Conservation (phyloP, 2,797 vertebrate species). For the Vireo griseus region DNA sequence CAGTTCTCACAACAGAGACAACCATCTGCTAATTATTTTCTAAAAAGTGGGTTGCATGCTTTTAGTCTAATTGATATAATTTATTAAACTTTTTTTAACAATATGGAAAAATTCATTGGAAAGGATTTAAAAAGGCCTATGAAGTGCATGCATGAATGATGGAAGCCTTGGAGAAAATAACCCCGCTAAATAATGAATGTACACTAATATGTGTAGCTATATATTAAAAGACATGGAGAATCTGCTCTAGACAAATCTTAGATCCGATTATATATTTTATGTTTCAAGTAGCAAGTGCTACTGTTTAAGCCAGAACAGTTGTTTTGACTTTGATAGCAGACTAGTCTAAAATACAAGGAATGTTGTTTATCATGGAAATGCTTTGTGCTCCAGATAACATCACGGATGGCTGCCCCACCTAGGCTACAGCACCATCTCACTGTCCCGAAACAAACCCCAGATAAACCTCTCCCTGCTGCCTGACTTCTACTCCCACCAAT, state of each 20-base stretch:
- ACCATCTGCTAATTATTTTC: background rate
- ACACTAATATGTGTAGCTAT: background rate
- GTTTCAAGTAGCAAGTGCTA: background rate
- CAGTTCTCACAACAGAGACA: background rate
- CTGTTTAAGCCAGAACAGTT: background rate
- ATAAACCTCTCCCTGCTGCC: background rate
- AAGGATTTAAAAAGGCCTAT: background rate
- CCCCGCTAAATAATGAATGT: background rate
- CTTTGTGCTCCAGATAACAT: background rate
- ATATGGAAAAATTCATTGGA: background rate
- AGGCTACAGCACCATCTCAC: background rate
- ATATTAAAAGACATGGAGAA: background rate
- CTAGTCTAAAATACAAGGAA: slow-evolving; percentile 63
- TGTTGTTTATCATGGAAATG: slow-evolving; percentile 38
- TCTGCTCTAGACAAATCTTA: background rate
- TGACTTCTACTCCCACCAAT: background rate
- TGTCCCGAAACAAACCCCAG: background rate
- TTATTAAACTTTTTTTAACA: background rate
- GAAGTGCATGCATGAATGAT: background rate
- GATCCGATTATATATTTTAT: background rate
- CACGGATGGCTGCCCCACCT: background rate
- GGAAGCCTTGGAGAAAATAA: background rate
- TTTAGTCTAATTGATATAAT: background rate
- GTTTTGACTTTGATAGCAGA: slow-evolving; percentile 34
- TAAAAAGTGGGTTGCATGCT: background rate